phyloP scores from a whole-genome alignment of 2,888 invertebrate species.

The Lasiommata megera region DNA sequence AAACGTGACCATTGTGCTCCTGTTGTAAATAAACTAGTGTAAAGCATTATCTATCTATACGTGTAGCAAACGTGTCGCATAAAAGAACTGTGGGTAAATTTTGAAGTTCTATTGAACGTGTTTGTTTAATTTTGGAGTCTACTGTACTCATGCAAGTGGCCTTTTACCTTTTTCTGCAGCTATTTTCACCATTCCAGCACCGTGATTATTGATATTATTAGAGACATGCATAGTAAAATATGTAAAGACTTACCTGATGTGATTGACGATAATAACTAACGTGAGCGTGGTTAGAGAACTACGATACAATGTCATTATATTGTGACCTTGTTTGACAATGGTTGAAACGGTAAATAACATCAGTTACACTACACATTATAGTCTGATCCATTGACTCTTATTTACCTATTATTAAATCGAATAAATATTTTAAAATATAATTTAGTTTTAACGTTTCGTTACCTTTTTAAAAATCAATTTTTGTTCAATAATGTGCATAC shows the following conservation, averaged over 20 bases:
- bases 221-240: slow-evolving; percentile 51
- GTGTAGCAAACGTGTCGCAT: slow-evolving; percentile 53
- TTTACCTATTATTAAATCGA: slow-evolving; percentile 33
- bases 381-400: slow-evolving; percentile 51
- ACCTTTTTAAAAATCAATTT: too few relatives aligned
- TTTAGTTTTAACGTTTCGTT: too few relatives aligned
- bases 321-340: slow-evolving; percentile 62
- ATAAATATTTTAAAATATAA: too few relatives aligned
- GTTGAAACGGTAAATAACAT: slow-evolving; percentile 40
- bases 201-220: slow-evolving; percentile 49
- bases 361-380: slow-evolving; percentile 22
- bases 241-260: slow-evolving; percentile 66
- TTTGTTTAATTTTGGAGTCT: slow-evolving; percentile 75
- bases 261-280: slow-evolving; percentile 56
- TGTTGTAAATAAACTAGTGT: slow-evolving; percentile 54
- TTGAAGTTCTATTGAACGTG: slow-evolving; percentile 41
- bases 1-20: slow-evolving; percentile 66
- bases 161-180: slow-evolving; percentile 56
- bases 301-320: slow-evolving; percentile 55
- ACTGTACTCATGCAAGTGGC: slow-evolving; percentile 55
- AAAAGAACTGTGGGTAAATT: slow-evolving; percentile 34
- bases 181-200: slow-evolving; percentile 58
- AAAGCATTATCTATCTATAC: slow-evolving; percentile 54
- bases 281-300: slow-evolving; percentile 56
- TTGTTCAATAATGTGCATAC: background rate